A percentile compares a stretch with the other conserved stretches of the same genome.
These are phyloP conservation scores for Oreamnos americanus DNA, from an alignment of 2,113 vertebrate genomes.

Conservation along the genomic window DNA sequence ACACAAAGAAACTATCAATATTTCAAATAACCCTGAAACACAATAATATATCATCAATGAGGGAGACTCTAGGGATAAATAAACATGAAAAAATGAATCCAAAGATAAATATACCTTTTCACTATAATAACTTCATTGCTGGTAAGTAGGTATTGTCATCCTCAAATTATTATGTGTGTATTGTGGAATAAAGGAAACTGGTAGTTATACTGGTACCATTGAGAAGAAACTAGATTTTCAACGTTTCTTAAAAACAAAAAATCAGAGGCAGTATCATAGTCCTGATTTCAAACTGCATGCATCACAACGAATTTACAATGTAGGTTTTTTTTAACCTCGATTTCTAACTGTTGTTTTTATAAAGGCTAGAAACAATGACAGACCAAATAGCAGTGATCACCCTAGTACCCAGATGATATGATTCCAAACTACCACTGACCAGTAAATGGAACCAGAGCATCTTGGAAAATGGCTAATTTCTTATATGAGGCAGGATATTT, in stretches of 20 bases:
- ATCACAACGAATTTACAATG: not conserved
- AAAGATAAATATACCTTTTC: not conserved
- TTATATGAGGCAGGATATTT: not conserved
- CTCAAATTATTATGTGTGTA: not conserved
- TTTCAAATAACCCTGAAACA: not conserved
- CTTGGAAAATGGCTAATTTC: not conserved
- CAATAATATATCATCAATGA: not conserved
- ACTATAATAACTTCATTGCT: not conserved
- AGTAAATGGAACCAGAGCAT: not conserved
- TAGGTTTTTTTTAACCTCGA: not conserved
- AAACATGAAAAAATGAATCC: not conserved
- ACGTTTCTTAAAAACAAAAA: not conserved
- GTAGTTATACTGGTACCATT: not conserved
- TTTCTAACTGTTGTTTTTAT: not conserved
- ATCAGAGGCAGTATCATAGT: not conserved
- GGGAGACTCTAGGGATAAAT: not conserved
- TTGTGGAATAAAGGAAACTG: not conserved
- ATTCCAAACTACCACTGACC: not conserved
- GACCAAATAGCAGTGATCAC: not conserved
- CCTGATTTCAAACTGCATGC: not conserved
- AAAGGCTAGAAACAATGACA: not conserved
- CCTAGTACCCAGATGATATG: not conserved
- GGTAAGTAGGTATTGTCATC: not conserved
- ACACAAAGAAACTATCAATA: not conserved
- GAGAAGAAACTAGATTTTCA: not conserved